Percentiles rank a stretch among this genome's conserved stretches.
Evolutionary conservation across 2,797 vertebrate genomes (phyloP).

Genomic region (Chelon labrosus): DNA sequence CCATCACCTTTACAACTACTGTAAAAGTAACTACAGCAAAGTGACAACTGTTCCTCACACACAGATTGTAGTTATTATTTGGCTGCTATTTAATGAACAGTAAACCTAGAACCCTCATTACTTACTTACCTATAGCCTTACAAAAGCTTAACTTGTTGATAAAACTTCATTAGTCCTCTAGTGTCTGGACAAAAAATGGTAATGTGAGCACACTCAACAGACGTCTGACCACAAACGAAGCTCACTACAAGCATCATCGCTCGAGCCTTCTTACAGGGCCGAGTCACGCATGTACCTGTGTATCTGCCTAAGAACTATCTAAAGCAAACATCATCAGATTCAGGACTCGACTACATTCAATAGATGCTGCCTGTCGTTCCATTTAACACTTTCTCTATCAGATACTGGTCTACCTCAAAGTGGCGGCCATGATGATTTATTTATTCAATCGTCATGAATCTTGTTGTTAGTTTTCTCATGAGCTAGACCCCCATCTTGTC

Average conservation of each 20-base stretch:
- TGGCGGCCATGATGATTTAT: slow-evolving; percentile 18
- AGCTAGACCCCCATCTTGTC: slow-evolving; percentile 3
- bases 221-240: slow-evolving; percentile 33
- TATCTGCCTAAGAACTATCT: slow-evolving; percentile 3
- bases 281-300: slow-evolving; percentile 1
- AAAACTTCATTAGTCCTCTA: slow-evolving; percentile 25
- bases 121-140: slow-evolving; percentile 44
- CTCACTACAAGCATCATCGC: slow-evolving; percentile 21
- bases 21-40: slow-evolving; percentile 62
- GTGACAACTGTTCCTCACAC: slow-evolving; percentile 57
- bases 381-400: slow-evolving; percentile 38
- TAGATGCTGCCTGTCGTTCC: slow-evolving; percentile 31
- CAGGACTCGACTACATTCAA: slow-evolving; percentile 50
- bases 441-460: slow-evolving; percentile 9
- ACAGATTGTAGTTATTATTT: slow-evolving; percentile 61
- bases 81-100: slow-evolving; percentile 58
- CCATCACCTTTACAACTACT: slow-evolving; percentile 56
- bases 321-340: slow-evolving; percentile 16
- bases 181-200: slow-evolving; percentile 28
- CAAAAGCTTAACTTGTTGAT: slow-evolving; percentile 34
- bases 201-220: slow-evolving; percentile 32
- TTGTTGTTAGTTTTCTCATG: slow-evolving; percentile 29
- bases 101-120: slow-evolving; percentile 44
- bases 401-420: slow-evolving; percentile 11
- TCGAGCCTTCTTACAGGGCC: slow-evolving; percentile 23